These are phyloP conservation scores for Danio rerio DNA, from an alignment of 2,113 vertebrate genomes.

Conservation along the genomic window GRCz12tu NC_133188.1:4781501-4782000, in stretches of 20 bases:
- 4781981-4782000: too few species aligned
- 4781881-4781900: too few species aligned
- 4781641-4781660: constrained; percentile 19
- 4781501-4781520: background rate
- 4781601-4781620: constrained; percentile 3
- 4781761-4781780: background rate
- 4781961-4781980: too few species aligned
- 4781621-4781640: background rate
- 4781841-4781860: background rate
- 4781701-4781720: background rate
- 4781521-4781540: constrained; percentile 15
- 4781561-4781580: constrained; percentile 68
- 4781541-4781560: constrained; percentile 63
- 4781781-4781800: constrained; percentile 1
- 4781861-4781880: background rate
- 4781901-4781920: too few species aligned
- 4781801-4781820: background rate
- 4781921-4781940: too few species aligned
- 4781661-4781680: background rate
- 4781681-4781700: constrained; percentile 27
- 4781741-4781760: background rate
- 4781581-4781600: constrained; percentile 13
- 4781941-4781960: too few species aligned
- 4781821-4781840: background rate
- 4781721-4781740: background rate